Conservation (phyloP, 1,140 invertebrate genomes). For the Metaphire vulgaris region DNA sequence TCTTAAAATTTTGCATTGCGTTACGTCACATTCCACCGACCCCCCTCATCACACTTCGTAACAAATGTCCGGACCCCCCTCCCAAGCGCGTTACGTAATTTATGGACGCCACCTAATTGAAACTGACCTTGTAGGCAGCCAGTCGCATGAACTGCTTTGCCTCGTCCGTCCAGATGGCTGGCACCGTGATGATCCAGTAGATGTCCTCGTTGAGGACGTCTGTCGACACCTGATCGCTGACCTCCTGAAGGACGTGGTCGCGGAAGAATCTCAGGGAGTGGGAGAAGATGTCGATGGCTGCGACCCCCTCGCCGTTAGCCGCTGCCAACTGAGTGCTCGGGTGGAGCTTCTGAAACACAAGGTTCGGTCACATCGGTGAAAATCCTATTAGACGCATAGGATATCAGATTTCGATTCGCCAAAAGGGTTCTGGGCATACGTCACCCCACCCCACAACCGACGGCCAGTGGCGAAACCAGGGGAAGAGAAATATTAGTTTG, state of each 20-base stretch:
- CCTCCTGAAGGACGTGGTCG: slow-evolving; percentile 56
- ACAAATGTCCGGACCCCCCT: too few species aligned
- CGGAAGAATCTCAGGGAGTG: slow-evolving; percentile 57
- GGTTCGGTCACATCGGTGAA: neutral
- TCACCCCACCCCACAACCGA: too few species aligned
- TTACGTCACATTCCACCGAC: too few species aligned
- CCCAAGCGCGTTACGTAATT: too few species aligned
- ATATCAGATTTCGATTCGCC: neutral
- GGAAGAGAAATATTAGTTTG: too few species aligned
- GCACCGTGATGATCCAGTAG: slow-evolving; percentile 61
- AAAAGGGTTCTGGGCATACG: neutral
- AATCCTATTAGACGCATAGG: neutral
- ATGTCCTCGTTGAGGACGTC: slow-evolving; percentile 55
- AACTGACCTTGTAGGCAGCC: slow-evolving; percentile 57
- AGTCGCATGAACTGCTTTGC: slow-evolving; percentile 62
- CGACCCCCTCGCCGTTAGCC: slow-evolving; percentile 53
- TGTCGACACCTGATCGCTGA: slow-evolving; percentile 55
- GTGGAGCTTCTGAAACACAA: slow-evolving; percentile 51
- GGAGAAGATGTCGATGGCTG: slow-evolving; percentile 57
- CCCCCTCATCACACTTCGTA: too few species aligned
- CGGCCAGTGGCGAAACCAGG: too few species aligned
- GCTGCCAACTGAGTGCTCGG: slow-evolving; percentile 54
- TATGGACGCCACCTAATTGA: too few species aligned
- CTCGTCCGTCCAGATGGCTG: slow-evolving; percentile 60
- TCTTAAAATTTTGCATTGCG: too few species aligned